Base-by-base conservation (phyloP, 2,113 vertebrate genomes). In the Labeo rohita region DNA sequence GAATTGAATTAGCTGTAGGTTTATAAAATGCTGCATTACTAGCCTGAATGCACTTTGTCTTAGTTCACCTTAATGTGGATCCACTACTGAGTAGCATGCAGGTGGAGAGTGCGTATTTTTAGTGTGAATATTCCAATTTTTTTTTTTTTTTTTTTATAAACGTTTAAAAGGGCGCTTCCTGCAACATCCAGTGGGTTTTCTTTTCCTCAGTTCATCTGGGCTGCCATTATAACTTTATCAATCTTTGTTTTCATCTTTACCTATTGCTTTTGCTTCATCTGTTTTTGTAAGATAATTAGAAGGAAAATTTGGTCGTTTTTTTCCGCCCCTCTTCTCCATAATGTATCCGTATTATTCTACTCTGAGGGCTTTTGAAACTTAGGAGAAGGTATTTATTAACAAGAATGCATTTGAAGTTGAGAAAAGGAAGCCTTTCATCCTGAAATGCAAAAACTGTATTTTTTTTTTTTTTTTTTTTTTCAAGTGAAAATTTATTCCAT, bases 401-500 rank as follows among this genome's bases (percentile, higher is more conserved):
- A 85, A 83, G 86, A 90, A 89, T 83, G 79, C 83, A 75, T 73
- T 43, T 85, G 83, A 90, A 89, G 89, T 88, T 89, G 66, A 73
- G 45, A 85, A 61, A 59, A 70, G 63, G 66, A 68, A 85, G 89
- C 75, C 11, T 91, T 85, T 80, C 34, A 82, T 91, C 87, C 66
- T n/a, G 18, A 90, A 86, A 89, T 89, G 81, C 79, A 89, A 89
- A 81, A 78, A 59, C 89, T 87, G 85, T 87, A 73, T 77, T 86
- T 90, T 89, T 87, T 79, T 85, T 79, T 84, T 90, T 89, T 89
- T 87, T 77, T 85, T 84, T 77, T 87, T 92, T 91, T 89, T 85
- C 85, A 90, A 89, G 93, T 92, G 92, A 85, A 89, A 91, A 91
- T 95, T 95, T 95, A 94, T 95, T 95, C 92, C 95, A 93, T 94